These are phyloP conservation scores for Pogonophryne albipinna DNA, from an alignment of 2,797 vertebrate genomes.

Conservation along the genomic window DNA sequence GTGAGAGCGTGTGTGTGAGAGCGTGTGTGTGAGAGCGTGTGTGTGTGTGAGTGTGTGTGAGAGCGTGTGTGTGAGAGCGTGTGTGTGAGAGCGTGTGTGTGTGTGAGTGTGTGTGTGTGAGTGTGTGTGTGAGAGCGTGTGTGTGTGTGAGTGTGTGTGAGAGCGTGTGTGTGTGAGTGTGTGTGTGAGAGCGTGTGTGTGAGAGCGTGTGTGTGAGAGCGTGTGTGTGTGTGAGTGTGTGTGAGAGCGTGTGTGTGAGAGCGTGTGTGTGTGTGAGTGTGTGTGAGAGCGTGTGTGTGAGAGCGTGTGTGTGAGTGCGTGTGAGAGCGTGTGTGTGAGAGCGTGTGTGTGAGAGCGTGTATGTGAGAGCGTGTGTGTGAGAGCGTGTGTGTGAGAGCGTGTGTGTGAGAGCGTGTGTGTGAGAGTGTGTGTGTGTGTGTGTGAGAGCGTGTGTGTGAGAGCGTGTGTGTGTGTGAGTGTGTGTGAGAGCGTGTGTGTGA, in stretches of 20 bases:
- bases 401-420: constrained; percentile 31
- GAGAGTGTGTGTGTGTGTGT: constrained; percentile 16
- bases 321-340: too few relatives aligned
- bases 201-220: constrained; percentile 15
- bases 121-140: too few relatives aligned
- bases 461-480: constrained; percentile 21
- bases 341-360: constrained; percentile 18
- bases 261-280: constrained; percentile 21
- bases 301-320: constrained; percentile 12
- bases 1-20: constrained; percentile 24
- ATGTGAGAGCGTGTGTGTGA: constrained; percentile 27
- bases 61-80: constrained; percentile 21
- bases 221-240: constrained; percentile 18
- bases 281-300: too few relatives aligned
- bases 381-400: constrained; percentile 19
- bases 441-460: too few relatives aligned
- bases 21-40: constrained; percentile 27
- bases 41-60: constrained; percentile 22
- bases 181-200: constrained; percentile 30
- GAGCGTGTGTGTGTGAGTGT: constrained; percentile 21
- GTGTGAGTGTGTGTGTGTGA: constrained; percentile 19
- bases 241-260: too few relatives aligned
- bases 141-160: constrained; percentile 22
- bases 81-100: constrained; percentile 29
- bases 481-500: too few relatives aligned